Conservation (phyloP, 2,888 invertebrate genomes). For the Rhingia rostrata region DNA sequence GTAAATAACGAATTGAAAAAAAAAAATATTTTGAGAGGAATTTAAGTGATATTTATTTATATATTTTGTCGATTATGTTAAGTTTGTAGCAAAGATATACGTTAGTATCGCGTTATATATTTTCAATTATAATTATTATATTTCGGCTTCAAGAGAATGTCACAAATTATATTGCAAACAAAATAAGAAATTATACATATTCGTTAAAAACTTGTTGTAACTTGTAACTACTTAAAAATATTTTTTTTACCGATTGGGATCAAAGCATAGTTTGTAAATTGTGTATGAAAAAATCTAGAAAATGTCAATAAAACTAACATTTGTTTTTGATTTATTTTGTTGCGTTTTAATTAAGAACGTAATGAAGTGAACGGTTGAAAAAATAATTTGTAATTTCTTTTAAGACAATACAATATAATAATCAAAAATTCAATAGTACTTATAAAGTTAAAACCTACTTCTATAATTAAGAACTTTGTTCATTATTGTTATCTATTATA, state of each 20-base stretch:
- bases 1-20: constrained; percentile 11
- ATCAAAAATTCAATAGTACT: constrained; percentile 68
- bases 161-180: constrained; percentile 43
- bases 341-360: constrained; percentile 9
- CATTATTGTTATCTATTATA: constrained; percentile 41
- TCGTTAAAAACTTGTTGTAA: constrained; percentile 20
- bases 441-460: constrained; percentile 45
- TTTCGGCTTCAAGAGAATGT: constrained; percentile 43
- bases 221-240: constrained; percentile 24
- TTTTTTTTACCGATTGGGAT: constrained; percentile 49
- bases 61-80: constrained; percentile 52
- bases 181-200: not conserved
- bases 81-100: constrained; percentile 50
- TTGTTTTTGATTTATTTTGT: constrained; percentile 23
- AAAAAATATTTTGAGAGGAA: constrained; percentile 42
- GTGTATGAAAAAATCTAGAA: constrained; percentile 5
- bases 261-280: constrained; percentile 37
- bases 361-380: constrained; percentile 24
- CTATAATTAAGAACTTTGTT: constrained; percentile 34
- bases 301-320: constrained; percentile 31
- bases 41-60: constrained; percentile 70
- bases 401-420: constrained; percentile 39
- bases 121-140: constrained; percentile 19
- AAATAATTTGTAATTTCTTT: constrained; percentile 32
- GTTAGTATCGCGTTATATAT: constrained; percentile 35